phyloP scores from a whole-genome alignment of 2,888 invertebrate species.

The Drosophila sordidapex region DNA sequence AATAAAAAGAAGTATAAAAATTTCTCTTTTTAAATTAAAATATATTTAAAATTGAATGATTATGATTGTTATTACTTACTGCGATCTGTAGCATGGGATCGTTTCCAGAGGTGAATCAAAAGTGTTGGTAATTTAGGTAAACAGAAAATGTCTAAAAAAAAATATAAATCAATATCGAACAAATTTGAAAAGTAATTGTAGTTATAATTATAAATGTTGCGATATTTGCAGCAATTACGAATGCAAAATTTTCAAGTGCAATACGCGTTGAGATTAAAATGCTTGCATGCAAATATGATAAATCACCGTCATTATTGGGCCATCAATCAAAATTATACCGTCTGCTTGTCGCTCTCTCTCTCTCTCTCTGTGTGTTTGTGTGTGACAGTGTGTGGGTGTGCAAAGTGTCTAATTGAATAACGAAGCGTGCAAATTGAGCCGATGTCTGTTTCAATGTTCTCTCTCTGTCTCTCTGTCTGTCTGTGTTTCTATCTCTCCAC shows the following conservation, averaged over 20 bases:
- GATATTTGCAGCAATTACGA: constrained; percentile 13
- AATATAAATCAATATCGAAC: too few relatives aligned
- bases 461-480: background rate
- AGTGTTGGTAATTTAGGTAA: background rate
- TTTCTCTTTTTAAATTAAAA: background rate
- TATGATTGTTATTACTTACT: background rate
- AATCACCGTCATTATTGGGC: constrained; percentile 84
- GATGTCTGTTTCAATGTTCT: constrained; percentile 30
- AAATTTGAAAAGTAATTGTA: background rate
- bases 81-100: background rate
- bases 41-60: background rate
- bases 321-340: constrained; percentile 84
- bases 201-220: background rate
- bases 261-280: constrained; percentile 28
- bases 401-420: constrained; percentile 82
- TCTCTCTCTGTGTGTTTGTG: background rate
- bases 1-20: background rate
- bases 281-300: constrained; percentile 83
- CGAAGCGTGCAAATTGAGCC: constrained; percentile 78
- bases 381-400: constrained; percentile 29
- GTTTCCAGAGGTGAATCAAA: background rate
- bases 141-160: background rate
- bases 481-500: constrained; percentile 2
- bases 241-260: constrained; percentile 45
- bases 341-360: constrained; percentile 27